Base-by-base conservation (phyloP, 2,113 vertebrate genomes). In the Phocoena sinus region DNA sequence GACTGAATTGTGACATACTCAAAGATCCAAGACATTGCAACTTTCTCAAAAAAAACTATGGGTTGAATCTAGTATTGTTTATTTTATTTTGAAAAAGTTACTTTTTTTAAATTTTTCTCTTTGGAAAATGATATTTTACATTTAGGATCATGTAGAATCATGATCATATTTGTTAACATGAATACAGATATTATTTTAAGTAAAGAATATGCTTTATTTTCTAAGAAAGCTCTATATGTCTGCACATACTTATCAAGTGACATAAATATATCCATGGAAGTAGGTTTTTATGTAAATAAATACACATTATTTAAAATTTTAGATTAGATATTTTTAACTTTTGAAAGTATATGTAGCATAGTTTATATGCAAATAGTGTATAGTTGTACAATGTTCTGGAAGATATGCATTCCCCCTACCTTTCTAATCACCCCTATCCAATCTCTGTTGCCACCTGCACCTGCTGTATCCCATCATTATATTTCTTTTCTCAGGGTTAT, bases 321-420 rank as follows among this genome's bases (percentile, higher is more conserved):
- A 50, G 62, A 81, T n/a, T 63, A 21, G 38, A 10, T 15, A 44
- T 31, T 50, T 89, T 88, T 89, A 62, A 25, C 25, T 79, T 47
- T 71, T 31, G 31, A 74, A 86, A 26, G 3, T 47, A 0, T 31
- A 62, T 25, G 1, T 13, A 67, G 8, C 33, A 60, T 82, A 70
- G 0, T 77, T 81, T 28, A 17, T n/a, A 38, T 50, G 38, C 26
- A 92, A 81, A 70, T 56, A 60, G 56, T 33, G 56, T 38, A 4
- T 0, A 31, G 0, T 63, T 65, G 5, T 63, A 20, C 12, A 25
- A 2, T 41, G 14, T 65, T 68, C 83, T 62, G 13, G 6, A 82
- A 60, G 0, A 36, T 5, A 60, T 2, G 3, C 1, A 38, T 62
- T 77, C 12, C 8, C 67, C 2, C 1, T 9, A 9, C 0, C 11